phyloP scores from a whole-genome alignment of 2,797 vertebrate species.

The Luscinia luscinia region DNA sequence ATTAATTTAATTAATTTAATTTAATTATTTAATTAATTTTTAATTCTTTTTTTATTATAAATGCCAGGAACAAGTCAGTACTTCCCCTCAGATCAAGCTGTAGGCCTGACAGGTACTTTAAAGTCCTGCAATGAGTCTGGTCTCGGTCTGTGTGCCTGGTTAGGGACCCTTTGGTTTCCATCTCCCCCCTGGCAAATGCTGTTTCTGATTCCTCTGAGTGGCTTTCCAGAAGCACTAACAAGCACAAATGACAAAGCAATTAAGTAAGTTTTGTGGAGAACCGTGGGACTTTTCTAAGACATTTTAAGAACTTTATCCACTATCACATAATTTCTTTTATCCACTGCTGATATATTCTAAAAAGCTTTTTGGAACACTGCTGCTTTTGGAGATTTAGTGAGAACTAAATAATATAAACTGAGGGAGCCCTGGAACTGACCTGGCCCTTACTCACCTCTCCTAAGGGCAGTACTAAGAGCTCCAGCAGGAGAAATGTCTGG shows the following conservation, averaged over 20 bases:
- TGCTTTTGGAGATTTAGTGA: neutral
- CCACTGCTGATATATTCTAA: neutral
- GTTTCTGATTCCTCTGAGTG: neutral
- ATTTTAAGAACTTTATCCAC: slow-evolving; percentile 24
- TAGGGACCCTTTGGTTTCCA: neutral
- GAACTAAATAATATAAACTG: neutral
- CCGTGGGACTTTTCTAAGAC: slow-evolving; percentile 20
- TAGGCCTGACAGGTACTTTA: neutral
- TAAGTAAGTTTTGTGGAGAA: slow-evolving; percentile 15
- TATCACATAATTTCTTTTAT: neutral
- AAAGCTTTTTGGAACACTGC: neutral
- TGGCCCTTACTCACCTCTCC: neutral
- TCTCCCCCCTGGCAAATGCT: neutral
- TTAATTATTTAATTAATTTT: no score
- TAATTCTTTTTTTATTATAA: neutral
- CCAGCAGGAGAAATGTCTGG: neutral
- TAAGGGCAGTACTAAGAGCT: neutral
- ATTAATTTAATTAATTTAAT: no score
- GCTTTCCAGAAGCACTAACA: neutral
- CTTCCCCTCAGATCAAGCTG: neutral
- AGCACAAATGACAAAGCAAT: slow-evolving; percentile 42
- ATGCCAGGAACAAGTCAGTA: neutral
- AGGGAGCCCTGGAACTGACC: neutral
- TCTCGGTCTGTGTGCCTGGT: neutral
- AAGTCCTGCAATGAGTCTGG: neutral